phyloP scores from a whole-genome alignment of 2,888 invertebrate genomes.

The Cataglyphis altisquamis region DNA sequence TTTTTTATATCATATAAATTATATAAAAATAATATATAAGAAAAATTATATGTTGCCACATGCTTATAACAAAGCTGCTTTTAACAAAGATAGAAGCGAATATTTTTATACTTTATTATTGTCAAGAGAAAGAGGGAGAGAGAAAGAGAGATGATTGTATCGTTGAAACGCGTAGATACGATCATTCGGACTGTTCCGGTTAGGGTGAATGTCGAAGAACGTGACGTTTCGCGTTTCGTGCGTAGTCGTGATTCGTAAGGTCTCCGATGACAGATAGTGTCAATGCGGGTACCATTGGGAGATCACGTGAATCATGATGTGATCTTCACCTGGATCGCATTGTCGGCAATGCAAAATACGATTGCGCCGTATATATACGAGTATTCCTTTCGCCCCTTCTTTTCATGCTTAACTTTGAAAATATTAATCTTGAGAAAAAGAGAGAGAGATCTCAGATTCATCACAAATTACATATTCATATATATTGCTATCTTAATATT shows the following conservation, averaged over 20 bases:
- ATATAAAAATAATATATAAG: not conserved
- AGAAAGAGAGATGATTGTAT: conserved; percentile 7
- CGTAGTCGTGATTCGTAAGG: conserved; percentile 47
- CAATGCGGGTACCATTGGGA: conserved; percentile 75
- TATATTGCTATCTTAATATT: not conserved
- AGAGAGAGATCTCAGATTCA: not conserved
- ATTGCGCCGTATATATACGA: conserved; percentile 9
- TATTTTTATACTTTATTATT: not conserved
- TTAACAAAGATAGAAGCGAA: not conserved
- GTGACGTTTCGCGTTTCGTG: conserved; percentile 49
- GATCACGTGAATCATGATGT: conserved; percentile 65
- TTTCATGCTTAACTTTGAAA: not conserved
- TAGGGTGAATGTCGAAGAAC: conserved; percentile 52
- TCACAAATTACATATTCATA: not conserved
- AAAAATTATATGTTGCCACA: not conserved
- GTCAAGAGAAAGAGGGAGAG: not conserved
- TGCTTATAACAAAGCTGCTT: not conserved
- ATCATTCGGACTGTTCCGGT: conserved; percentile 55
- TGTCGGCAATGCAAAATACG: conserved; percentile 23
- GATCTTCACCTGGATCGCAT: conserved; percentile 56
- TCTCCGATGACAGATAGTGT: conserved; percentile 76
- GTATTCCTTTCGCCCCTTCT: conserved; percentile 5
- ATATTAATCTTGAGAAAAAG: not conserved
- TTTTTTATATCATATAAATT: not conserved
- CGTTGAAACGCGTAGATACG: conserved; percentile 61